These are phyloP conservation scores for Cyprinodon variegatus DNA, from an alignment of 2,113 vertebrate species.

Conservation along the genomic window DNA sequence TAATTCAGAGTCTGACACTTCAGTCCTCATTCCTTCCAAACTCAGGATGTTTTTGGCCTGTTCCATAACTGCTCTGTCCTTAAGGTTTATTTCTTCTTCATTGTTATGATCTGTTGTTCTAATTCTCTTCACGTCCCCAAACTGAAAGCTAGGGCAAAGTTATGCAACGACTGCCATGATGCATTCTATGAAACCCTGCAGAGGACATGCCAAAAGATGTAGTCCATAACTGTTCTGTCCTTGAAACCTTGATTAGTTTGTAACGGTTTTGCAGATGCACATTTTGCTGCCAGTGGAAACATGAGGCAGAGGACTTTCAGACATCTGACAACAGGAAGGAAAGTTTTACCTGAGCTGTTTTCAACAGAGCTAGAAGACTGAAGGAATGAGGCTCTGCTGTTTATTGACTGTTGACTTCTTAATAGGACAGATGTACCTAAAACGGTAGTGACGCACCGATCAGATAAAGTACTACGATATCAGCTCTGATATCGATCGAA, in stretches of 20 bases:
- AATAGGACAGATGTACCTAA: not conserved
- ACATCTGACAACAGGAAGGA: not conserved
- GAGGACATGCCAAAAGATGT: not conserved
- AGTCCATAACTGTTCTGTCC: not conserved
- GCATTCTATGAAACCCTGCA: not conserved
- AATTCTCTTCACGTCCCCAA: not conserved
- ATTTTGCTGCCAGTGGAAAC: not conserved
- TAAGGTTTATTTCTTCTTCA: not conserved
- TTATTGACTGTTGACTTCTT: not conserved
- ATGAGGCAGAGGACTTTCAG: not conserved
- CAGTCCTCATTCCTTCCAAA: constrained; percentile 10
- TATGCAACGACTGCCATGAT: not conserved
- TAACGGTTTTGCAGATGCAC: not conserved
- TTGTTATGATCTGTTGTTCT: not conserved
- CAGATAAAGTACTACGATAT: too few relatives aligned
- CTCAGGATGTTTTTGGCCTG: constrained; percentile 7
- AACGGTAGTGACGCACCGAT: not conserved
- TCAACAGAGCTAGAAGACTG: not conserved
- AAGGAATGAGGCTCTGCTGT: not conserved
- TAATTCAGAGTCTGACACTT: constrained; percentile 55
- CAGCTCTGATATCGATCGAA: too few relatives aligned
- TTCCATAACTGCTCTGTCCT: not conserved
- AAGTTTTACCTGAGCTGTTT: not conserved
- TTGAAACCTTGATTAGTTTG: not conserved
- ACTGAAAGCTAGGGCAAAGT: not conserved